Percentiles rank a stretch among this genome's conserved stretches.
Conservation (phyloP, 2,797 vertebrate genomes). For the Hydrophis major region DNA sequence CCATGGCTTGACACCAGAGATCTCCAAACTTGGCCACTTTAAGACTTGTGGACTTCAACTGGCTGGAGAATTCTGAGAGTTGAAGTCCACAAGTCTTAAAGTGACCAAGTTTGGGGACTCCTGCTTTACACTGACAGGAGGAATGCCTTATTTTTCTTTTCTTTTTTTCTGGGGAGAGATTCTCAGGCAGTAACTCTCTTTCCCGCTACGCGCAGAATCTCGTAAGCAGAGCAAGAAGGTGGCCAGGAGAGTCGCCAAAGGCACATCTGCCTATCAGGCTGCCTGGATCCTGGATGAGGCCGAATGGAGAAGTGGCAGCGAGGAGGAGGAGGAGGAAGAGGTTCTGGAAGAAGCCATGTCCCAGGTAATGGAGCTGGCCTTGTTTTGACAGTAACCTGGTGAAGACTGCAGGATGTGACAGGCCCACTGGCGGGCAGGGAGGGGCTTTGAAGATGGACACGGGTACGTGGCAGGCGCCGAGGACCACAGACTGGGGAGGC, state of each 20-base stretch:
- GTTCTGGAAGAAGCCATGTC: slow-evolving; percentile 76
- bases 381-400: background rate
- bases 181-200: background rate
- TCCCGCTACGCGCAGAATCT: slow-evolving; percentile 68
- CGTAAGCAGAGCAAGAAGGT: slow-evolving; percentile 74
- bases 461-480: background rate
- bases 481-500: background rate
- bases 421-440: too few species aligned
- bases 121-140: background rate
- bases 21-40: too few species aligned
- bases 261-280: slow-evolving; percentile 94
- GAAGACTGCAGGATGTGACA: background rate
- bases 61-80: too few species aligned
- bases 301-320: slow-evolving; percentile 56
- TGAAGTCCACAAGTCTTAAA: too few species aligned
- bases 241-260: slow-evolving; percentile 89
- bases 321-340: slow-evolving; percentile 56
- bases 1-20: background rate
- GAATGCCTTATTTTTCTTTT: background rate
- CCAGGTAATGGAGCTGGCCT: slow-evolving; percentile 63
- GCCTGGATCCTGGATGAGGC: slow-evolving; percentile 87
- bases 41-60: too few species aligned
- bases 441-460: background rate
- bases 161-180: background rate
- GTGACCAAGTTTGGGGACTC: too few species aligned